Conservation (phyloP, 2,797 vertebrate species). For the Pogonophryne albipinna region DNA sequence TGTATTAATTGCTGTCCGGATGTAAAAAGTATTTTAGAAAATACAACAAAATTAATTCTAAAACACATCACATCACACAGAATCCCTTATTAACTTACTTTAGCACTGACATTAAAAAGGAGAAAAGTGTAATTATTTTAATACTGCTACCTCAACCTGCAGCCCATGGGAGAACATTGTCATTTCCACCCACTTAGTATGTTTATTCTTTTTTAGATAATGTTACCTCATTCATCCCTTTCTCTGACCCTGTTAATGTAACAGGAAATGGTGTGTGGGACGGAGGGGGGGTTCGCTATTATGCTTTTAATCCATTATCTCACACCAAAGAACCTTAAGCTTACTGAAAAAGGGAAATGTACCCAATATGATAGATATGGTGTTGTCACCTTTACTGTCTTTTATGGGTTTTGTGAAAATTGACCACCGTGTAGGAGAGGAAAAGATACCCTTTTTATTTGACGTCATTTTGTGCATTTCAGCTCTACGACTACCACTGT, state of each 20-base stretch:
- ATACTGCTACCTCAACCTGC: slow-evolving; percentile 11
- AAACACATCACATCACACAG: too few species aligned
- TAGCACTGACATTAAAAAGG: neutral
- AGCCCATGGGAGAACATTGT: slow-evolving; percentile 6
- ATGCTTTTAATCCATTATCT: slow-evolving; percentile 70
- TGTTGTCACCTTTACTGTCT: slow-evolving; percentile 15
- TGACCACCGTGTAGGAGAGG: neutral
- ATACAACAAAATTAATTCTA: too few species aligned
- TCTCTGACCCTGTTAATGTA: slow-evolving; percentile 45
- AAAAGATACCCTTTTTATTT: neutral
- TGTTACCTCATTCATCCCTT: slow-evolving; percentile 26
- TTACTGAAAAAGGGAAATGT: slow-evolving; percentile 28
- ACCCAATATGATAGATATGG: neutral
- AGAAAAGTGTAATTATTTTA: slow-evolving; percentile 17
- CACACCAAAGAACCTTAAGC: slow-evolving; percentile 58
- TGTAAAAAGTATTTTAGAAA: too few species aligned
- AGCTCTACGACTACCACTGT: neutral
- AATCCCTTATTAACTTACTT: neutral
- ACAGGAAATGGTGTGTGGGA: neutral
- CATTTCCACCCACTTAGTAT: slow-evolving; percentile 23
- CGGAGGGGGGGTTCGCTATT: neutral
- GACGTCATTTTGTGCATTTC: slow-evolving; percentile 12
- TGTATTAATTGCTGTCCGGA: too few species aligned
- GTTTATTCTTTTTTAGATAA: slow-evolving; percentile 17
- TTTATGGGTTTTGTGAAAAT: slow-evolving; percentile 26